These are phyloP conservation scores for Cygnus atratus DNA, from an alignment of 2,113 vertebrate species.

Conservation along the genomic window DNA sequence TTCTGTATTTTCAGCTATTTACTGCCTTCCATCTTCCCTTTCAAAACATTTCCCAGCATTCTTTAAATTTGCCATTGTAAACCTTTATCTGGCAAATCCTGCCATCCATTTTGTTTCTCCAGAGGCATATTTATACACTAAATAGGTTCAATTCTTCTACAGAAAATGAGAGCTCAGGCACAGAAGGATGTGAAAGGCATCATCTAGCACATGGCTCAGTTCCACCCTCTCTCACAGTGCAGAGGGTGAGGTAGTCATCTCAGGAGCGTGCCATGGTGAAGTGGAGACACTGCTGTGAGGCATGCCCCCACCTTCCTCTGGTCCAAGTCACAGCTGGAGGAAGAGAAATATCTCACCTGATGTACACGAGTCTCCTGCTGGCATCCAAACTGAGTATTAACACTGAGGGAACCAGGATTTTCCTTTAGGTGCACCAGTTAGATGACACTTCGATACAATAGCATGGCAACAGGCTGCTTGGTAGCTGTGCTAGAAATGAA, in stretches of 20 bases:
- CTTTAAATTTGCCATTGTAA: neutral
- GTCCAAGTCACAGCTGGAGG: neutral
- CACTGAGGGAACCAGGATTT: neutral
- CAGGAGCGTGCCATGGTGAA: neutral
- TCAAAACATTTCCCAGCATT: neutral
- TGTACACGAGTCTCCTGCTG: neutral
- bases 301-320: neutral
- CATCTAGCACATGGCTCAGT: neutral
- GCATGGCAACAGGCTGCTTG: conserved; percentile 48
- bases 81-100: neutral
- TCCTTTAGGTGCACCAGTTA: neutral
- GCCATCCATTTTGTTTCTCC: neutral
- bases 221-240: neutral
- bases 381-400: neutral
- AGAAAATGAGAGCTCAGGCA: neutral
- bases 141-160: neutral
- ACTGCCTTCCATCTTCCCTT: neutral
- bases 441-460: conserved; percentile 45
- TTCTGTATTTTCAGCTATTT: neutral
- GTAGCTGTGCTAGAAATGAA: neutral
- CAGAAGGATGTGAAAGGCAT: neutral
- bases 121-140: neutral
- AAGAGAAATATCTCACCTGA: neutral
- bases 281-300: neutral
- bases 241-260: neutral